A percentile compares a stretch with the other conserved stretches of the same genome.
Conservation (phyloP, 1,140 invertebrate species). For the Cephus cinctus region DNA sequence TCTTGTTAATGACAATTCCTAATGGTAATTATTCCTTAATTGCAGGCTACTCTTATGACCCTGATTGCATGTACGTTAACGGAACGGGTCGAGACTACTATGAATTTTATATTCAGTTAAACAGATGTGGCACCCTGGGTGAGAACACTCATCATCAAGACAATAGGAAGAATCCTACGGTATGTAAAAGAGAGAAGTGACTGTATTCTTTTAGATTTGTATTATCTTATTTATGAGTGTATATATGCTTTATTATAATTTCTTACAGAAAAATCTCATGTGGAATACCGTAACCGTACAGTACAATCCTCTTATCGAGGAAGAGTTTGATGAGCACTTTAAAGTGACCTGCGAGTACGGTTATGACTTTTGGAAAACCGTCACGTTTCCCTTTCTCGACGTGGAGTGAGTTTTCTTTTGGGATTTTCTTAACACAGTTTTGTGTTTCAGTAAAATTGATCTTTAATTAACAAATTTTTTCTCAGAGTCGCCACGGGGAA, state of each 20-base stretch:
- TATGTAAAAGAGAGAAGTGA: constrained; percentile 53
- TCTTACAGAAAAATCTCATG: constrained; percentile 85
- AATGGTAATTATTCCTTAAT: too few relatives aligned
- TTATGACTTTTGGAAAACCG: constrained; percentile 95
- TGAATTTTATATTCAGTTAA: constrained; percentile 90
- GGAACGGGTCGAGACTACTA: constrained; percentile 88
- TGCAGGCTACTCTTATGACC: constrained; percentile 88
- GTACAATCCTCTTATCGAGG: constrained; percentile 91
- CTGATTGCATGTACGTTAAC: constrained; percentile 93
- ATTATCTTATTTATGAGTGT: constrained; percentile 1
- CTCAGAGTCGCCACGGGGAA: constrained; percentile 86
- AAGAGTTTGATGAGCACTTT: constrained; percentile 93
- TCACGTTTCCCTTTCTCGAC: constrained; percentile 91
- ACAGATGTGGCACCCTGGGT: constrained; percentile 87
- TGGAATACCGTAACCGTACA: constrained; percentile 95
- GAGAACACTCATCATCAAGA: constrained; percentile 85
- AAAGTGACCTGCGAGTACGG: constrained; percentile 96
- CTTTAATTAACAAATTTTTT: constrained; percentile 16
- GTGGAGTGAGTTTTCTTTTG: constrained; percentile 77
- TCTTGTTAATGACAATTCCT: too few relatives aligned
- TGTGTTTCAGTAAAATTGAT: constrained; percentile 1
- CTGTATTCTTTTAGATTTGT: constrained; percentile 9
- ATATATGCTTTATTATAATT: constrained; percentile 11
- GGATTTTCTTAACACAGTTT: neutral
- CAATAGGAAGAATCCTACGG: constrained; percentile 80